Conservation (phyloP, 2,888 invertebrate species). For the Elysia crispata region DNA sequence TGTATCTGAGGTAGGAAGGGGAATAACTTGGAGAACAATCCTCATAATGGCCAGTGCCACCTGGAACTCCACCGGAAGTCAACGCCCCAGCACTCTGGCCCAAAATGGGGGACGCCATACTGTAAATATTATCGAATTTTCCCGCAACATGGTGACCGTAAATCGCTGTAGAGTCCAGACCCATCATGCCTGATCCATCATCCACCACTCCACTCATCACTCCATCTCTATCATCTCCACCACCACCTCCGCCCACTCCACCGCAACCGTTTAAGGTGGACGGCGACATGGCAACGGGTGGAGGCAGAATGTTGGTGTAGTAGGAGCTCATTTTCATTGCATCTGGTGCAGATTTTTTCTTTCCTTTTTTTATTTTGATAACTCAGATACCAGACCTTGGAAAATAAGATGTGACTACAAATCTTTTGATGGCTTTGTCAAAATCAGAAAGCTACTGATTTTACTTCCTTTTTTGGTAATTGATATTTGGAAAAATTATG, state of each 20-base stretch:
- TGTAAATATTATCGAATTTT: conserved; percentile 35
- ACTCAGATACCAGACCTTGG: too few species aligned
- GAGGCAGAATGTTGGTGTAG: conserved; percentile 33
- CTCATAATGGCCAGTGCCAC: background rate
- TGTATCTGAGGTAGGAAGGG: conserved; percentile 33
- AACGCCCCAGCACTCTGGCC: background rate
- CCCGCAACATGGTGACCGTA: conserved; percentile 11
- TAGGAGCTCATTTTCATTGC: conserved; percentile 45
- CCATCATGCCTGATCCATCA: background rate
- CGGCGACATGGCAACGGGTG: conserved; percentile 23
- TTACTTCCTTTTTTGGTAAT: too few species aligned
- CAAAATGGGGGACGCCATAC: background rate
- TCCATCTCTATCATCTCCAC: background rate
- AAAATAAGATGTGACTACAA: too few species aligned
- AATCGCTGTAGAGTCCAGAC: conserved; percentile 9
- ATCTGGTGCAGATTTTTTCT: background rate
- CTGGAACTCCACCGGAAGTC: background rate
- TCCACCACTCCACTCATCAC: background rate
- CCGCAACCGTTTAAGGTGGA: background rate
- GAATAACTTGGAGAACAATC: conserved; percentile 34
- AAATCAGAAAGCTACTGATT: too few species aligned
- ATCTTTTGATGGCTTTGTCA: too few species aligned
- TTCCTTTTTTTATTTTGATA: too few species aligned
- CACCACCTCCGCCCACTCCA: conserved; percentile 15
- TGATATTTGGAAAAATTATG: too few species aligned